Evolutionary conservation across 2,888 invertebrate genomes (phyloP), one percentile per base, ranked within the genome.

Genomic region (Amphimallon solstitiale): DNA sequence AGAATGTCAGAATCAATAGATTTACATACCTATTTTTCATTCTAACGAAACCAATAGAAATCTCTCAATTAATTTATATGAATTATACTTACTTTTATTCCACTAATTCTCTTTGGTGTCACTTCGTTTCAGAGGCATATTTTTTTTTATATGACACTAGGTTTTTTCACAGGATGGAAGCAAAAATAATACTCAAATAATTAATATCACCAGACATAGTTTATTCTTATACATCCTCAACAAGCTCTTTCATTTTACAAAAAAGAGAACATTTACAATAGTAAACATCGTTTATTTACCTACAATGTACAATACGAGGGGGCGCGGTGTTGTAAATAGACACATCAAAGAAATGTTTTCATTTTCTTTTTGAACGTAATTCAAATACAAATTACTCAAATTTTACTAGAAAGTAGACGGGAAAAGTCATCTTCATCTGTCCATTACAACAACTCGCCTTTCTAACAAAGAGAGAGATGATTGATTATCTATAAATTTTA

Each of bases 171-270:
- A n/a, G n/a, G n/a, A 38, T 54, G 10, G 4, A 19, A 21, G n/a
- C 17, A 38, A 15, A 66, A 67, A 60, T 63, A 63, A 67, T 63
- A 67, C 56, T 59, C 63, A 43, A 34, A 48, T n/a, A 75, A 79
- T 76, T 81, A 82, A 82, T 84, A 84, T 85, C 83, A 85, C 84
- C 84, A 85, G 85, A 85, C 85, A 84, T 83, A 83, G 82, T 85
- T 89, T 89, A 89, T 88, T 89, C 89, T 87, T 88, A 59, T 59
- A 89, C 89, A 88, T 88, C 88, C 88, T 89, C 89, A 88, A 88
- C 88, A 88, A 67, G 67, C 74, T 73, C 85, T 88, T 89, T 88
- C 89, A 89, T 89, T 89, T 86, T 86, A 86, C 89, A 89, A 89
- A 89, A 86, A 64, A 51, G 49, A 81, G 73, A 85, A 67, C 67